Evolutionary conservation across 2,113 vertebrate species (phyloP), one percentile per base, ranked within the genome.

Genomic region (Poecile atricapillus): DNA sequence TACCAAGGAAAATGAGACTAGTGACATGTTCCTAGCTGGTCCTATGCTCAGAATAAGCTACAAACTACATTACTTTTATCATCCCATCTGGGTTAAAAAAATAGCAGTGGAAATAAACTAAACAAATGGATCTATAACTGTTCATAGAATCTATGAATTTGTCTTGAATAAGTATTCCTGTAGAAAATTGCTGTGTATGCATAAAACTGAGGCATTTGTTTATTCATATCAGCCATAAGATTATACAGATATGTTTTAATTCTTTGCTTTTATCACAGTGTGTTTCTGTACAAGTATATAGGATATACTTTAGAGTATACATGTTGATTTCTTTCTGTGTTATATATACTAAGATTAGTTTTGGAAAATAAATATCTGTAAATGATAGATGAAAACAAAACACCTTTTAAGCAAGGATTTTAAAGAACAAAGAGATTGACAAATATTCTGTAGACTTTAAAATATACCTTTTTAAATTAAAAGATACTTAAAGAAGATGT

Each of bases 161-260:
- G 7, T 35, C 24, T 60, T 27, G 27, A 83, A 43, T n/a, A 49
- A 2, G 3, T 56, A 62, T 37, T 73, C 22, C 28, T 39, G n/a
- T 56, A 69, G 15, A 77, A 74, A 87, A 89, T 25, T 77, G 3
- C 1, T 10, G 5, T 14, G 5, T 19, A 56, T 43, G 2, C 11
- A 11, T 62, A 74, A 87, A 3, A 28, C 3, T 27, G 3, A 5
- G 2, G 6, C 1, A 1, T 37, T 28, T 47, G 2, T 53, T 58
- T 52, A 33, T 47, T 64, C 13, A 13, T 43, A 41, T 30, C 41
- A 89, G 12, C 8, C 19, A 31, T 33, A 56, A 44, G 12, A 35
- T 44, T 39, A 60, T n/a, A 56, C 5, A 83, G 28, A 4, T 50
- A 33, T 31, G 5, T 2, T 75, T 85, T 85, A 16, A 62, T 15